Evolutionary conservation across 2,888 invertebrate species (phyloP).

Genomic region (Timema podura): DNA sequence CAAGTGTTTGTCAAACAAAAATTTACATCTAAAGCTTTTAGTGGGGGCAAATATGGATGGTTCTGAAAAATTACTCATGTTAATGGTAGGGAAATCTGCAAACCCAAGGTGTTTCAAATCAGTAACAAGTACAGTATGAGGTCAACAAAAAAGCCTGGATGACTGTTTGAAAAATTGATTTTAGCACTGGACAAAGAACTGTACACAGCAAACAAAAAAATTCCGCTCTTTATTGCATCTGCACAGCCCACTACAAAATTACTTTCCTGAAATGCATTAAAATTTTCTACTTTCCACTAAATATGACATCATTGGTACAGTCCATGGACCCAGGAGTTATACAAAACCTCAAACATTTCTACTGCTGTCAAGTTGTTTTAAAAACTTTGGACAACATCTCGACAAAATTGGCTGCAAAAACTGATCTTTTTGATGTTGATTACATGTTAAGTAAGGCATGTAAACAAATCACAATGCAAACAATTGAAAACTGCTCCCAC

Average conservation of each 20-base stretch:
- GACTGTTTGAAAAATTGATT: neutral
- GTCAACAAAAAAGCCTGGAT: neutral
- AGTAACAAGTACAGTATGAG: neutral
- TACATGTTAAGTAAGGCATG: too few species aligned
- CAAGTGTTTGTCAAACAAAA: neutral
- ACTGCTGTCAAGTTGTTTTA: too few species aligned
- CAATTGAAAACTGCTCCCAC: too few species aligned
- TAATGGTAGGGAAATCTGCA: neutral
- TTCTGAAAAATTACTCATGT: neutral
- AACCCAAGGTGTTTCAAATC: neutral
- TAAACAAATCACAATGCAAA: too few species aligned
- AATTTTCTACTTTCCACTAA: neutral
- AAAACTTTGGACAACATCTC: too few species aligned
- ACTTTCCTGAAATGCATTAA: neutral
- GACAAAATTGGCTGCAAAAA: too few species aligned
- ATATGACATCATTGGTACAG: constrained; percentile 6
- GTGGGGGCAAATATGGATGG: too few species aligned
- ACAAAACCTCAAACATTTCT: neutral
- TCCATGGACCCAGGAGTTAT: neutral
- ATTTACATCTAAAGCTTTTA: neutral
- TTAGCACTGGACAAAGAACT: neutral
- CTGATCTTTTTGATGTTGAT: too few species aligned
- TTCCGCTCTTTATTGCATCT: neutral
- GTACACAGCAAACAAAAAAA: neutral
- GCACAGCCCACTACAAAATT: neutral